These are phyloP conservation scores for Cephus pulcher DNA, from an alignment of 2,888 invertebrate genomes.

Conservation along the genomic window DNA sequence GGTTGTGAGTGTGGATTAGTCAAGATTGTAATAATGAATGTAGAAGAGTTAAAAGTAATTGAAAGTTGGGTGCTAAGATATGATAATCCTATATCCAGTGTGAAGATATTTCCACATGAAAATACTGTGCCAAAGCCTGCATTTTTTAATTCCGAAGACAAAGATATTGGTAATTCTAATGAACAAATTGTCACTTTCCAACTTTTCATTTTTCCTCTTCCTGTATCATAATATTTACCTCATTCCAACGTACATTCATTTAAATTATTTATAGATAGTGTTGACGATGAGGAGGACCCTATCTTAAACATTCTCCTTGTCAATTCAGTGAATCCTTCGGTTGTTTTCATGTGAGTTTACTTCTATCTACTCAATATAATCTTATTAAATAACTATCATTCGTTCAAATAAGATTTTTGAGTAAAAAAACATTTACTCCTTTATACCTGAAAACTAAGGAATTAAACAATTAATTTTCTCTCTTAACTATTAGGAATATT, in stretches of 20 bases:
- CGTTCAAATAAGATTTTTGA: too few relatives aligned
- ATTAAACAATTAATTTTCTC: slow-evolving; percentile 11
- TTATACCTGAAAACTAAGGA: neutral
- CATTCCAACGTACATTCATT: neutral
- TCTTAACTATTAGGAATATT: slow-evolving; percentile 65
- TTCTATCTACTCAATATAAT: neutral
- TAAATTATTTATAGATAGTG: slow-evolving; percentile 26
- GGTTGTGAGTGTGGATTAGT: slow-evolving; percentile 75
- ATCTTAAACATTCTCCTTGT: slow-evolving; percentile 70
- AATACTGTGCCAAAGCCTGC: slow-evolving; percentile 43
- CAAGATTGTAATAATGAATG: slow-evolving; percentile 68
- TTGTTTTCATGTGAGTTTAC: slow-evolving; percentile 70
- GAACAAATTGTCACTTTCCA: neutral
- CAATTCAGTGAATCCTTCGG: slow-evolving; percentile 70
- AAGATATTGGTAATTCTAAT: neutral
- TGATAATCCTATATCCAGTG: slow-evolving; percentile 70
- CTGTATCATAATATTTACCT: neutral
- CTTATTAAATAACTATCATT: neutral
- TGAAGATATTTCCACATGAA: slow-evolving; percentile 66
- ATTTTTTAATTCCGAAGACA: slow-evolving; percentile 34
- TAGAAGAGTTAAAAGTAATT: slow-evolving; percentile 66
- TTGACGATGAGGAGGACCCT: slow-evolving; percentile 37
- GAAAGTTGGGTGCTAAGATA: slow-evolving; percentile 69
- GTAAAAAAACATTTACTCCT: neutral
- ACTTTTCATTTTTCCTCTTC: neutral